Percentiles rank a stretch among this genome's conserved stretches.
phyloP scores from a whole-genome alignment of 1,140 invertebrate genomes.

The Anastatus disparis region DNA sequence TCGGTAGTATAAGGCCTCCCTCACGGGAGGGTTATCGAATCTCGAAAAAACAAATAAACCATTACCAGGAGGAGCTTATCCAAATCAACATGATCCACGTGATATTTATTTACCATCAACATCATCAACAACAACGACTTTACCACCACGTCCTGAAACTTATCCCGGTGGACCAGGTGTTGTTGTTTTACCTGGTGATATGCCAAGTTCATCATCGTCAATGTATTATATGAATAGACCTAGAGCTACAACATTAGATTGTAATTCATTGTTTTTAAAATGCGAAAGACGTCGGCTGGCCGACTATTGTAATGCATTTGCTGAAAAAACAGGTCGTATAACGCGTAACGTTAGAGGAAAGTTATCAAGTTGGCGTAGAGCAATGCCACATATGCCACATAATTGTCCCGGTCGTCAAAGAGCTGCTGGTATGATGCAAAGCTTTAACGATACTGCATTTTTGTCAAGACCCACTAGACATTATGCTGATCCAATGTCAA shows the following conservation, averaged over 20 bases:
- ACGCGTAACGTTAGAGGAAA: conserved; percentile 51
- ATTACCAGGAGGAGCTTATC: conserved; percentile 59
- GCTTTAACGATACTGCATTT: too few species aligned
- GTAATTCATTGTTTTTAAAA: conserved; percentile 40
- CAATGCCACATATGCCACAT: conserved; percentile 23
- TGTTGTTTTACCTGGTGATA: not conserved
- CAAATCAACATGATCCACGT: conserved; percentile 58
- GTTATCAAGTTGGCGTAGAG: conserved; percentile 45
- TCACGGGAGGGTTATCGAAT: conserved; percentile 64
- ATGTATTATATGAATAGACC: not conserved
- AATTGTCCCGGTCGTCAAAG: too few species aligned
- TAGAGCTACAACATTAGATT: conserved; percentile 39
- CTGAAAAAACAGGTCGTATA: conserved; percentile 58
- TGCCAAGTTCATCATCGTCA: not conserved
- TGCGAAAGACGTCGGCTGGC: conserved; percentile 47
- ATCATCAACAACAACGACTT: conserved; percentile 1
- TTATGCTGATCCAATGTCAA: not conserved
- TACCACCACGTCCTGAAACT: not conserved
- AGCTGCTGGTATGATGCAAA: not conserved
- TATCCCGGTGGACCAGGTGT: not conserved
- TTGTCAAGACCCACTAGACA: not conserved
- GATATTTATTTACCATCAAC: conserved; percentile 46
- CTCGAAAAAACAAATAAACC: conserved; percentile 63
- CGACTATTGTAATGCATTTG: conserved; percentile 58
- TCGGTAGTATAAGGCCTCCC: conserved; percentile 68